Conservation (phyloP, 1,140 invertebrate genomes). For the Drosophila santomea region DNA sequence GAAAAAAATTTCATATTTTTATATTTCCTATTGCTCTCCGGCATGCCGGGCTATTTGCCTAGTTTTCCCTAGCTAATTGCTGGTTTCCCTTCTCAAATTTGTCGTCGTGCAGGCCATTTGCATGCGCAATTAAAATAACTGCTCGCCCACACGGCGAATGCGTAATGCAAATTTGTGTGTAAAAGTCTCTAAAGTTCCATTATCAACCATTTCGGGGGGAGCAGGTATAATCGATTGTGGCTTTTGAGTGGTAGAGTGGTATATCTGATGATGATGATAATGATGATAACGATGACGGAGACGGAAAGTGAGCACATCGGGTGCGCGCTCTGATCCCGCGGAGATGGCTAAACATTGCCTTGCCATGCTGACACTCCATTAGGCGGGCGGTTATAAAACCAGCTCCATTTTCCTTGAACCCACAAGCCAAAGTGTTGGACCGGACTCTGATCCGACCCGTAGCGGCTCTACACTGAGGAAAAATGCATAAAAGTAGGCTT, state of each 20-base stretch:
- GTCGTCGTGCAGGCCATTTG: slow-evolving; percentile 34
- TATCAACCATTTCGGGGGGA: slow-evolving; percentile 17
- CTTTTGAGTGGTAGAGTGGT: background rate
- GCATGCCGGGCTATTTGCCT: background rate
- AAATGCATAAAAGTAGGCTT: too few relatives aligned
- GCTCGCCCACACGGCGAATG: slow-evolving; percentile 61
- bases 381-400: slow-evolving; percentile 47
- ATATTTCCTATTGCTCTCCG: slow-evolving; percentile 26
- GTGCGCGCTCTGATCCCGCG: slow-evolving; percentile 24
- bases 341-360: slow-evolving; percentile 35
- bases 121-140: slow-evolving; percentile 71
- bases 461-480: slow-evolving; percentile 5
- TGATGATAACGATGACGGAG: slow-evolving; percentile 3
- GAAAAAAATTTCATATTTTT: slow-evolving; percentile 19
- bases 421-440: slow-evolving; percentile 26
- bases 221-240: slow-evolving; percentile 6
- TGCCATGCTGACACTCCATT: slow-evolving; percentile 45
- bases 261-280: slow-evolving; percentile 5
- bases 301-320: slow-evolving; percentile 30
- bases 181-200: slow-evolving; percentile 53
- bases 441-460: slow-evolving; percentile 24
- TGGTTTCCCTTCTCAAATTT: slow-evolving; percentile 54
- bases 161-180: slow-evolving; percentile 55
- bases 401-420: slow-evolving; percentile 78
- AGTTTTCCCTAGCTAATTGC: slow-evolving; percentile 36